Percentiles rank a stretch among this genome's conserved stretches.
phyloP scores from a whole-genome alignment of 2,888 invertebrate species.

The Apodemia zela region DNA sequence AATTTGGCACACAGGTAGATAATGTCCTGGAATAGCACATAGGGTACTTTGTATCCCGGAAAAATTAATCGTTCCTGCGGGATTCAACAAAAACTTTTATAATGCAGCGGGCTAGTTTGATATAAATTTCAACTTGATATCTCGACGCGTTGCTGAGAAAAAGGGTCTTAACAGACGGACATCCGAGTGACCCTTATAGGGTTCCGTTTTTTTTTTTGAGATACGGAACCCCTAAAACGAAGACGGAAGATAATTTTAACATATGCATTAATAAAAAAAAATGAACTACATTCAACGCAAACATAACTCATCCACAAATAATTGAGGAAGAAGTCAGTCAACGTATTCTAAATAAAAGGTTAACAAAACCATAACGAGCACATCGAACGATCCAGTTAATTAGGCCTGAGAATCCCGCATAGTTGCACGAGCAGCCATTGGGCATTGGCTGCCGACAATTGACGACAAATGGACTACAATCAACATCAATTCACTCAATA shows the following conservation, averaged over 20 bases:
- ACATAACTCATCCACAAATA: conserved; percentile 1
- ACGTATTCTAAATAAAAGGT: conserved; percentile 26
- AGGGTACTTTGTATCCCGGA: too few relatives aligned
- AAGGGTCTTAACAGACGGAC: too few relatives aligned
- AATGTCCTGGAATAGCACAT: too few relatives aligned
- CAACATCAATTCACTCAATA: conserved; percentile 73
- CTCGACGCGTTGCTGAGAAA: too few relatives aligned
- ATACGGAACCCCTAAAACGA: too few relatives aligned
- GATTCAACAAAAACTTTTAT: too few relatives aligned
- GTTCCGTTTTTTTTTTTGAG: too few relatives aligned
- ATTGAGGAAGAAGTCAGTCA: conserved; percentile 5
- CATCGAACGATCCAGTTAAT: conserved; percentile 56
- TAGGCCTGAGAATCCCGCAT: conserved; percentile 67
- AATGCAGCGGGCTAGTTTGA: too few relatives aligned
- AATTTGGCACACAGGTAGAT: too few relatives aligned
- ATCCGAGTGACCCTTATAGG: too few relatives aligned
- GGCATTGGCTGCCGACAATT: conserved; percentile 58
- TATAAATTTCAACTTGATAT: too few relatives aligned
- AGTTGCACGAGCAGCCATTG: conserved; percentile 53
- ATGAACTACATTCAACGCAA: not conserved
- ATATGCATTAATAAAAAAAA: not conserved
- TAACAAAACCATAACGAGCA: conserved; percentile 40
- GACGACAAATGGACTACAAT: conserved; percentile 71
- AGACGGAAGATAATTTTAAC: not conserved
- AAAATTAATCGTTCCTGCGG: too few relatives aligned